Base-by-base conservation (phyloP, 2,113 vertebrate genomes). In the Xenus cinereus region DNA sequence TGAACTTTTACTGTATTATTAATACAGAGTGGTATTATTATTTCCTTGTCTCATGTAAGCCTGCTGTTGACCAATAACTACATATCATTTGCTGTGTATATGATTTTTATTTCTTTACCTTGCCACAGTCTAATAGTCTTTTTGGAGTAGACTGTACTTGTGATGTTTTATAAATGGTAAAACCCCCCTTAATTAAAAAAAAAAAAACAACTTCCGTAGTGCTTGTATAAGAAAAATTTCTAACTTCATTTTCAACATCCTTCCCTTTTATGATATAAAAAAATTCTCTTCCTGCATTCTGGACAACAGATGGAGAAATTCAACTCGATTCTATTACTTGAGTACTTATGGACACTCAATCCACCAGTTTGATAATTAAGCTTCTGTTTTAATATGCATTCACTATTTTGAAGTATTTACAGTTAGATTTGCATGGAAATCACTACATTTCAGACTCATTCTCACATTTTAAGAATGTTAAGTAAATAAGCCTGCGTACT, bases 71-170 rank as follows among this genome's bases (percentile, higher is more conserved):
- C 28, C 7, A 57, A 39, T 32, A 76, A 27, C 50, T 72, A 26
- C 13, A 45, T 45, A 16, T 69, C 50, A 32, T 19, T 63, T 93
- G 15, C 78, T 85, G 68, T 45, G 74, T 81, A 67, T 68, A 45
- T 91, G 90, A 84, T 87, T 97, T 94, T 94, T 89, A n/a, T 41
- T 94, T 88, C 76, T 84, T 39, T 89, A 85, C 39, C 32, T 71
- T 86, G n/a, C 63, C 90, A 93, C 24, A 48, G 53, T 33, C 45
- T 50, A 53, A 39, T 79, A 33, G 32, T 56, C 39, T 48, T 82
- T 67, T 66, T 51, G 33, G 51, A 57, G 23, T 51, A 71, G 68
- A 27, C 17, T 67, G 8, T 39, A 26, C 5, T 48, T 41, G n/a
- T 0, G 0, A 7, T 48, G 17, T 16, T 76, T 27, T 77, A 63